Base-by-base conservation (phyloP, 23 tunicate genomes). In the Botrylloides violaceus region DNA sequence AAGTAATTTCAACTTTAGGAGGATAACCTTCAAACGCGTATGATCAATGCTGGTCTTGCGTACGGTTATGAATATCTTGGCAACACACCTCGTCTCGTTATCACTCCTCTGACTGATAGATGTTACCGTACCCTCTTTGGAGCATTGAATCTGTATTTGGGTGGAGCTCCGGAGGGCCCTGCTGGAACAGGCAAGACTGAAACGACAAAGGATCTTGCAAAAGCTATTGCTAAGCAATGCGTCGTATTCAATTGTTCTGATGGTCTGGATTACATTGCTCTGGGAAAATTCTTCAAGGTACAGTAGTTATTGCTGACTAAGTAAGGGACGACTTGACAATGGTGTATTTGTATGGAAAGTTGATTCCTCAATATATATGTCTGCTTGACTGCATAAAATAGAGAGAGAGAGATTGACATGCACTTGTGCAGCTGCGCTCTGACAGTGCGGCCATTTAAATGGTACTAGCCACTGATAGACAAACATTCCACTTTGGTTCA, bases 151-250 rank as follows among this genome's bases (percentile, higher is more conserved):
- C 78, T 95, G 18, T 72, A 64, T 49, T 71, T 95, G 29, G 99
- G 99, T 55, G 95, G 99, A 38, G 99, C 98, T 15, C 98, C 98
- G 19, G 98, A 92, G 59, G 98, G 98, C 1, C 98, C 98, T 33
- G 97, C 97, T 24, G 97, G 97, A 39, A 90, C 97, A 4, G 97
- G 97, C 27, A 90, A 90, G 35, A 90, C 97, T 22, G 97, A 90
- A 70, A 90, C 97, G 4, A 90, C 97, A 0, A 90, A 90, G 57
- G 97, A 92, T 83, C 71, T 92, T 34, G 98, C 98, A 7, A 92
- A 92, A 62, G 98, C 98, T 0, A 73, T 92, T 49, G 98, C 98
- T 1, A 92, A 92, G 58, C 98, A 92, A 59, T 92, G 98, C 48
- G 98, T 92, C 34, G 98, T 92, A 63, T 92, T 92, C 77, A 92